Conservation (phyloP, 2,797 vertebrate genomes). For the Cryptoblepharus egeriae region DNA sequence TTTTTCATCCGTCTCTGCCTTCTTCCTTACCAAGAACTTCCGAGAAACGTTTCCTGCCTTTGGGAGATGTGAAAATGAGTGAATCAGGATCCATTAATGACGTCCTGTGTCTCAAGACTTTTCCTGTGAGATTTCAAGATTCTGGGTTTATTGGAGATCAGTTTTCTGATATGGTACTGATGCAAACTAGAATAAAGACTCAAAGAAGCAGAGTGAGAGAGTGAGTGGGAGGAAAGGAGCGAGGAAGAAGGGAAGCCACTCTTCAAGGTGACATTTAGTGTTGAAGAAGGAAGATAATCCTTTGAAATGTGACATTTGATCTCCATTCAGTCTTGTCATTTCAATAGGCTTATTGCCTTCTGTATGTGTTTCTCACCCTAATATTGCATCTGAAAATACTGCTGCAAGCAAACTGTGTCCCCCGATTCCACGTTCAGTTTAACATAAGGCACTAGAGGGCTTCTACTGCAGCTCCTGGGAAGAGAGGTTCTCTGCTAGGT, state of each 20-base stretch:
- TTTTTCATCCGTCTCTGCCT: conserved; percentile 43
- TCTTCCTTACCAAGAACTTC: conserved; percentile 27
- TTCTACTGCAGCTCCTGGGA: too few species aligned
- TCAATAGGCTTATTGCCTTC: too few species aligned
- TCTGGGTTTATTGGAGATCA: background rate
- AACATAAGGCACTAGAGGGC: too few species aligned
- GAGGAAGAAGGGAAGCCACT: background rate
- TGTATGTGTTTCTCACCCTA: too few species aligned
- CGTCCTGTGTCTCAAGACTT: conserved; percentile 16
- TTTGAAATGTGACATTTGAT: too few species aligned
- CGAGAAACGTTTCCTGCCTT: conserved; percentile 50
- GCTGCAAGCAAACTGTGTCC: too few species aligned
- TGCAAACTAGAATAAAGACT: background rate
- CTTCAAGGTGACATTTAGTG: background rate
- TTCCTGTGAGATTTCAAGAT: background rate
- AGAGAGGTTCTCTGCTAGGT: too few species aligned
- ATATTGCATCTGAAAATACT: too few species aligned
- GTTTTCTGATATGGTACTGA: too few species aligned
- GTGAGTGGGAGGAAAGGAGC: background rate
- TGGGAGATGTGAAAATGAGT: conserved; percentile 56
- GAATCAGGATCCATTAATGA: conserved; percentile 61
- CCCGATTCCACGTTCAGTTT: too few species aligned
- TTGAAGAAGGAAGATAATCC: background rate
- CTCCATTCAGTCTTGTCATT: too few species aligned
- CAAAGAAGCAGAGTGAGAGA: background rate